phyloP scores from a whole-genome alignment of 2,888 invertebrate genomes.

The Xylophagus ater region DNA sequence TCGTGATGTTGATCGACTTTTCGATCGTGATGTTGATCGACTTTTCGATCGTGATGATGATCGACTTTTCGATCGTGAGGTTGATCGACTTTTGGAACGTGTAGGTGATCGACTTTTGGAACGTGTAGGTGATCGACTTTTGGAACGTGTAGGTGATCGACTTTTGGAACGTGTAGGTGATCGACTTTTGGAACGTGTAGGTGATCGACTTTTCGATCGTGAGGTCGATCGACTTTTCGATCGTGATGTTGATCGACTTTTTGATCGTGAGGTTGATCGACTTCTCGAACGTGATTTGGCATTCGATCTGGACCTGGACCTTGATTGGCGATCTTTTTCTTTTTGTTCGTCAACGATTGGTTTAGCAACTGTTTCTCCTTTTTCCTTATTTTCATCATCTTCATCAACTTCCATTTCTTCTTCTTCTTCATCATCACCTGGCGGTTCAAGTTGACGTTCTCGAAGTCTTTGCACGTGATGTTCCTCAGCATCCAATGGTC shows the following conservation, averaged over 20 bases:
- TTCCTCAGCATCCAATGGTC: slow-evolving; percentile 74
- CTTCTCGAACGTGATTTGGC: slow-evolving; percentile 28
- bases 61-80: slow-evolving; percentile 31
- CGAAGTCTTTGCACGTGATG: slow-evolving; percentile 76
- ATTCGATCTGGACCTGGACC: slow-evolving; percentile 11
- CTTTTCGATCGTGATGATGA: slow-evolving; percentile 21
- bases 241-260: slow-evolving; percentile 25
- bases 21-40: slow-evolving; percentile 15
- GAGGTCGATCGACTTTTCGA: slow-evolving; percentile 35
- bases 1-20: slow-evolving; percentile 15
- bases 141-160: too few species aligned
- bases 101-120: slow-evolving; percentile 27
- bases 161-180: too few species aligned
- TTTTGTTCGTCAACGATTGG: slow-evolving; percentile 23
- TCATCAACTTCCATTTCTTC: slow-evolving; percentile 51
- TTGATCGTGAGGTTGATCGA: slow-evolving; percentile 25
- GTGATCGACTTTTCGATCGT: slow-evolving; percentile 23
- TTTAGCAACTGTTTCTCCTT: slow-evolving; percentile 19
- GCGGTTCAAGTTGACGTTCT: slow-evolving; percentile 80
- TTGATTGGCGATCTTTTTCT: slow-evolving; percentile 24
- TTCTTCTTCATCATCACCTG: slow-evolving; percentile 59
- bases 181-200: too few species aligned
- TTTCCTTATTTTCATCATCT: slow-evolving; percentile 38
- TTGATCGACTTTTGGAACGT: slow-evolving; percentile 23
- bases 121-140: too few species aligned